Conservation (phyloP, 2,888 invertebrate species). For the Pelosia muscerda region DNA sequence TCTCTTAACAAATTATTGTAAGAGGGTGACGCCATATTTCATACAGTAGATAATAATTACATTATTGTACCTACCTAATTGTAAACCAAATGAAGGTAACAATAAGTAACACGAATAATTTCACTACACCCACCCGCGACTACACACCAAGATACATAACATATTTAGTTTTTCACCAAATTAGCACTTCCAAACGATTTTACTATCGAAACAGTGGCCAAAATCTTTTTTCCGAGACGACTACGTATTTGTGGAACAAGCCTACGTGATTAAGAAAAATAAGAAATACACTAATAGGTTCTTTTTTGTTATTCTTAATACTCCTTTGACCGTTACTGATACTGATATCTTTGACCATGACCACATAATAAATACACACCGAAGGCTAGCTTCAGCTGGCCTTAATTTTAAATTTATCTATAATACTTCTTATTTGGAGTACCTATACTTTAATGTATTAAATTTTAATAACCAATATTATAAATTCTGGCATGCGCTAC, state of each 20-base stretch:
- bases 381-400: not conserved
- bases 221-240: no score
- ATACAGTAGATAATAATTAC: not conserved
- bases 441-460: not conserved
- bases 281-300: not conserved
- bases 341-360: conserved; percentile 4
- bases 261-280: no score
- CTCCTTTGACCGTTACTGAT: not conserved
- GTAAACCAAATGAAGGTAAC: no score
- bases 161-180: no score
- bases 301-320: not conserved
- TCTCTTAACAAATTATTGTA: not conserved
- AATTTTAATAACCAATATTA: not conserved
- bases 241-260: no score
- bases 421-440: conserved; percentile 1
- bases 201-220: no score
- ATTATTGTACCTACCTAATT: no score
- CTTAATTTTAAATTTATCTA: not conserved
- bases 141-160: no score
- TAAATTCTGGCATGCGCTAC: not conserved
- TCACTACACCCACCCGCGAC: no score
- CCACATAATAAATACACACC: not conserved
- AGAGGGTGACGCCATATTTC: not conserved
- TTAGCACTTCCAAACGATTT: no score
- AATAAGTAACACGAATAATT: no score